Conservation (phyloP, 2,888 invertebrate species). For the Parnassius orleans region DNA sequence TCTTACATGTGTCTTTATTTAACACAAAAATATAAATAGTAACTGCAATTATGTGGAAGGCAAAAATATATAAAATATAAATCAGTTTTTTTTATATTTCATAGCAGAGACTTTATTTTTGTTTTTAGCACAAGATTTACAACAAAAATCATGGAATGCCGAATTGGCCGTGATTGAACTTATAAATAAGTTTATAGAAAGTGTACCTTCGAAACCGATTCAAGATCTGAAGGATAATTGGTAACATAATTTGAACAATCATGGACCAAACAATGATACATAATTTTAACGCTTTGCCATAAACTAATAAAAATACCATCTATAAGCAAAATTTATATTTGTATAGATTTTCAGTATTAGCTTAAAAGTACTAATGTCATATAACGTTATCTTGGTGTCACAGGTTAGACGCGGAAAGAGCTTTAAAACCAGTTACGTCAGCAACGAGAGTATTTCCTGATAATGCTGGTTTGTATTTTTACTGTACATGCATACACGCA, state of each 20-base stretch:
- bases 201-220: conserved; percentile 80
- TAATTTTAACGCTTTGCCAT: no score
- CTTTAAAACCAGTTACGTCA: conserved; percentile 81
- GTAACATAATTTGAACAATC: conserved; percentile 44
- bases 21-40: no score
- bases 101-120: no score
- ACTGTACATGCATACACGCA: no score
- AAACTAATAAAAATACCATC: no score
- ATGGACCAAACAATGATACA: no score
- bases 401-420: conserved; percentile 82
- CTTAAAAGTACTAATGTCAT: no score
- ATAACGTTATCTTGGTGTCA: conserved; percentile 1
- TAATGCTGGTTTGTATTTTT: conserved; percentile 73
- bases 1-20: background rate
- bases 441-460: conserved; percentile 79
- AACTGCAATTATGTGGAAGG: no score
- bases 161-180: conserved; percentile 89
- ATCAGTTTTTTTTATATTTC: no score
- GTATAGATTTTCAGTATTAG: no score
- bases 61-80: no score
- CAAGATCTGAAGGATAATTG: conserved; percentile 82
- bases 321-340: no score
- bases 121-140: conserved; percentile 57
- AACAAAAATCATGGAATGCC: conserved; percentile 77
- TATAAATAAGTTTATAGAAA: conserved; percentile 87